Conservation (phyloP, 1,140 invertebrate species). For the Sycophaga agraensis region DNA sequence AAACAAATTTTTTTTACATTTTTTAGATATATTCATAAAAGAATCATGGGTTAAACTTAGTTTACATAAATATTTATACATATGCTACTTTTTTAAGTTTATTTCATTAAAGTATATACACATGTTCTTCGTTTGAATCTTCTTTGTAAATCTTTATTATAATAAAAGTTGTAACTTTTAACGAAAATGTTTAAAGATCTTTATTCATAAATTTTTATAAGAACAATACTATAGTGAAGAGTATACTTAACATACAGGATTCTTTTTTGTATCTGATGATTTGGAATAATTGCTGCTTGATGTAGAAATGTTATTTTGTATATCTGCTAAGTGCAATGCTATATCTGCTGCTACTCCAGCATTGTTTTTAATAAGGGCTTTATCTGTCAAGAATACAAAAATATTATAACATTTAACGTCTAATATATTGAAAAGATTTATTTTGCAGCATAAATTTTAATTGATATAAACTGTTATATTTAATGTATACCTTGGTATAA, state of each 20-base stretch:
- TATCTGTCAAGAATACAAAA: slow-evolving; percentile 67
- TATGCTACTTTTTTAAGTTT: no score
- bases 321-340: slow-evolving; percentile 66
- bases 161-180: no score
- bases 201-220: no score
- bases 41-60: neutral
- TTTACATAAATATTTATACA: neutral
- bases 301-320: slow-evolving; percentile 6
- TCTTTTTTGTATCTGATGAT: slow-evolving; percentile 11
- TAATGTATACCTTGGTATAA: no score
- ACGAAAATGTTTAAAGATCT: no score
- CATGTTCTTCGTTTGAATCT: no score
- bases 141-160: slow-evolving; percentile 11
- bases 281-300: neutral
- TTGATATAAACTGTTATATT: no score
- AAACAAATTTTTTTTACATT: slow-evolving; percentile 4
- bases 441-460: no score
- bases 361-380: slow-evolving; percentile 91
- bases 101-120: no score
- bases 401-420: neutral
- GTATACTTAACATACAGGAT: slow-evolving; percentile 35
- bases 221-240: no score
- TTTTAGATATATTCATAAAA: slow-evolving; percentile 3
- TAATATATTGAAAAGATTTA: no score
- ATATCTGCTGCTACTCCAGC: slow-evolving; percentile 82